Conservation (phyloP, 2,797 vertebrate genomes). For the Heteromormyrus szaboi region DNA sequence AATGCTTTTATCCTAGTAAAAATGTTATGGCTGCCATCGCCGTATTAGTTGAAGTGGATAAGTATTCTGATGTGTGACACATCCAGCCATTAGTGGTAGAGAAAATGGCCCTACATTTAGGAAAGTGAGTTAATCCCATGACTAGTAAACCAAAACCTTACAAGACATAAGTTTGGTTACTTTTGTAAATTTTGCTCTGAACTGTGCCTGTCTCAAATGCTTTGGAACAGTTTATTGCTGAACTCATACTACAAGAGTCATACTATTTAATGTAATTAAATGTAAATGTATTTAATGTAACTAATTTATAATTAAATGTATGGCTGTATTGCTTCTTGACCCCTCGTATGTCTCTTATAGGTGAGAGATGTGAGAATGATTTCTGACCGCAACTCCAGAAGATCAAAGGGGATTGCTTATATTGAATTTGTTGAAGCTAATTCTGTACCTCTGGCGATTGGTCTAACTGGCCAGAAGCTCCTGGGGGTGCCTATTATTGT, state of each 20-base stretch:
- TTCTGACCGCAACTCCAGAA: slow-evolving; percentile 94
- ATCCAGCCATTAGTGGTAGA: neutral
- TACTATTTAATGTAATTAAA: neutral
- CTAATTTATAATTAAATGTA: neutral
- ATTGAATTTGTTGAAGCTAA: slow-evolving; percentile 93
- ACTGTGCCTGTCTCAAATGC: neutral
- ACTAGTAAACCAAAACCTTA: neutral
- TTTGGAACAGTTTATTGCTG: neutral
- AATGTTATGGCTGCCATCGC: neutral
- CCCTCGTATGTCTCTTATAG: slow-evolving; percentile 45
- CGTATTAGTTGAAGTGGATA: neutral
- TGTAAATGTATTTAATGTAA: neutral
- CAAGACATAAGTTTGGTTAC: neutral
- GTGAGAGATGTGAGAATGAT: slow-evolving; percentile 96
- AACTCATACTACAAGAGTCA: neutral
- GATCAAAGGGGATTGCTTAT: slow-evolving; percentile 95
- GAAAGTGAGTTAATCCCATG: neutral
- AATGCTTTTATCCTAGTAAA: neutral
- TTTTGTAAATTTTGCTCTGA: neutral
- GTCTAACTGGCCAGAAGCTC: slow-evolving; percentile 88
- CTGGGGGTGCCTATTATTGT: slow-evolving; percentile 95
- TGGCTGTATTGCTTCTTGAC: neutral
- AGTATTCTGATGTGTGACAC: neutral
- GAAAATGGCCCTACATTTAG: neutral
- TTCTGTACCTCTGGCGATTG: slow-evolving; percentile 92